phyloP scores from a whole-genome alignment of 64 coral and sea anemone genomes.

The Montipora efflorescens region DNA sequence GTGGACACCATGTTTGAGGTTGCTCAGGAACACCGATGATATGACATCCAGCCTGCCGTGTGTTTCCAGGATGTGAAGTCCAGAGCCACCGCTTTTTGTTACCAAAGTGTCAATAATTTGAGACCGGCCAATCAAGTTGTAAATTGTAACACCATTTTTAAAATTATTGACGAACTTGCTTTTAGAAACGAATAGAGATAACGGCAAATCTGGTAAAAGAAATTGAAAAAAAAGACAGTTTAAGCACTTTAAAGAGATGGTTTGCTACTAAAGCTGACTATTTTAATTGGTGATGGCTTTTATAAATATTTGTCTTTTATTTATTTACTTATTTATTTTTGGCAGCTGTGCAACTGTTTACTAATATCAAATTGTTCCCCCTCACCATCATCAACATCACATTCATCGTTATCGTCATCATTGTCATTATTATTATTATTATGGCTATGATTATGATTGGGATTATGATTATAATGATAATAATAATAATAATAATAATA shows the following conservation, averaged over 20 bases:
- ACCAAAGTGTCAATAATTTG: background rate
- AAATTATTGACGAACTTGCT: conserved; percentile 1
- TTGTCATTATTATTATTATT: background rate
- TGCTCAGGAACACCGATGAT: background rate
- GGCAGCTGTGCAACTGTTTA: too few species aligned
- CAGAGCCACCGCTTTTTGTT: background rate
- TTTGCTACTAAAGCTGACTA: background rate
- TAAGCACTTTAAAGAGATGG: background rate
- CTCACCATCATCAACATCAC: background rate
- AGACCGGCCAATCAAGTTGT: background rate
- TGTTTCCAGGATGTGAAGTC: background rate
- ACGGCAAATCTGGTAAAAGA: background rate
- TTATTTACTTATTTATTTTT: too few species aligned
- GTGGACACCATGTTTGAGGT: background rate
- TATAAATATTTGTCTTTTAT: too few species aligned
- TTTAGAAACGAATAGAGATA: background rate
- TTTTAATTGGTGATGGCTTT: too few species aligned
- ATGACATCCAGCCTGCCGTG: background rate
- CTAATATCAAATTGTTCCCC: background rate
- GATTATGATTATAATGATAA: background rate
- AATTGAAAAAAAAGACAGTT: background rate
- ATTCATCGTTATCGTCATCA: background rate
- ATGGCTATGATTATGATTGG: background rate
- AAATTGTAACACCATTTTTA: background rate
- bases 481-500: too few species aligned